Evolutionary conservation across 2,113 vertebrate species (phyloP), one percentile per base, ranked within the genome.

Genomic region (Dasyurus viverrinus): DNA sequence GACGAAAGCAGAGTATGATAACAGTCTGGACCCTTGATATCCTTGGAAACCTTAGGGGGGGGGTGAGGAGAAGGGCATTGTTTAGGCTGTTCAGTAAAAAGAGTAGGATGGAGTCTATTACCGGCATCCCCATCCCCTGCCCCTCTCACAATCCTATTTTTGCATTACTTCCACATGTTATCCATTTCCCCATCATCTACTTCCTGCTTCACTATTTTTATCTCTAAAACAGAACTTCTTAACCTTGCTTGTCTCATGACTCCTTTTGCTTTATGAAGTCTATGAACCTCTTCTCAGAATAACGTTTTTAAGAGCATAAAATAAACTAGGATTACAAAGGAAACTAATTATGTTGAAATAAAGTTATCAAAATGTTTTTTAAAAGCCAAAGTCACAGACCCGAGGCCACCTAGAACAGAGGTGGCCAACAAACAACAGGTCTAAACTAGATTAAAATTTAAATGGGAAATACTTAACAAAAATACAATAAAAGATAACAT

Each of bases 51-150:
- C 91, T 76, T 84, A 8, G 26, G 36, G n/a, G 68, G n/a, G n/a
- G 68, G n/a, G 6, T 6, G 68, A 42, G 36, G 60, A 6, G 36
- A 19, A 25, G 47, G 19, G 42, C 89, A 46, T 48, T 97, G 94
- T 97, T 97, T 97, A 94, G 95, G 93, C 93, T 97, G 76, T 47
- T 46, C 46, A 46, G 2, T 11, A 1, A 53, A 46, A 9, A 46
- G 47, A 25, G 53, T 76, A 47, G n/a, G 14, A 90, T 42, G 68
- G 19, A 42, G n/a, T 22, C 68, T 42, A 8, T 22, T 84, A n/a
- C 68, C 36, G 6, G 19, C 0, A 2, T 84, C n/a, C 42, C n/a
- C 68, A 42, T 84, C n/a, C 19, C 60, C 68, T 36, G 25, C 53
- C 50, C 89, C 53, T 55, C 93, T 36, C 22, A 36, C 84, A 91